Base-by-base conservation (phyloP, 2,113 vertebrate species). In the Procavia capensis region DNA sequence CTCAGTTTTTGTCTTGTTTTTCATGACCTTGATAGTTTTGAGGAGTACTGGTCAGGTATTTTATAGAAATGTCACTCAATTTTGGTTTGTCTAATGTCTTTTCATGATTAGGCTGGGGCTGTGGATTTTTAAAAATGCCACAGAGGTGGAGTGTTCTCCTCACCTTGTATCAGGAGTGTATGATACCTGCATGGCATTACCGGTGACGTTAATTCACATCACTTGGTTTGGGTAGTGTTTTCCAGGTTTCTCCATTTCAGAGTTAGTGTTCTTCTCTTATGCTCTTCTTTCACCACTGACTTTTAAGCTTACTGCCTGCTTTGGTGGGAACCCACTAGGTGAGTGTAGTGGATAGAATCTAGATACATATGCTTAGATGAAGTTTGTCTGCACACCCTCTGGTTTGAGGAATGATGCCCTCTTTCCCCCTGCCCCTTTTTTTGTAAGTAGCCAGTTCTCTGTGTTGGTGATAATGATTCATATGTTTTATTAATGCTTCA, bases 1-100 rank as follows among this genome's bases (percentile, higher is more conserved):
- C 34, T 85, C n/a, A 81, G 29, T 76, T 80, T 45, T 95, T 82
- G 76, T 47, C 19, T 95, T 89, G 20, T 85, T 95, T 97, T 91
- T 90, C 43, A 41, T 87, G 70, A 93, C 81, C 36, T 84, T 68
- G 63, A 78, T 43, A 78, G 16, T 92, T 97, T 75, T 92, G 79
- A 88, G 82, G 84, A 88, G 41, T 93, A 11, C 39, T 92, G 47
- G 64, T 85, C 34, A 63, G 63, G 34, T 91, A 41, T 83, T 94
- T 91, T 75, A 36, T 83, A 87, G 36, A 87, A 87, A 7, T 27
- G 17, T 50, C 31, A 63, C 36, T 94, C 9, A 25, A 11, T 82
- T 92, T 61, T 31, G 54, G 36, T 88, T 85, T 72, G 47, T 90
- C 59, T 89, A 11, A 19, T 81, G 59, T 78, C 70, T 96, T 96